phyloP scores from a whole-genome alignment of 2,113 vertebrate species.

The Apaloderma vittatum region DNA sequence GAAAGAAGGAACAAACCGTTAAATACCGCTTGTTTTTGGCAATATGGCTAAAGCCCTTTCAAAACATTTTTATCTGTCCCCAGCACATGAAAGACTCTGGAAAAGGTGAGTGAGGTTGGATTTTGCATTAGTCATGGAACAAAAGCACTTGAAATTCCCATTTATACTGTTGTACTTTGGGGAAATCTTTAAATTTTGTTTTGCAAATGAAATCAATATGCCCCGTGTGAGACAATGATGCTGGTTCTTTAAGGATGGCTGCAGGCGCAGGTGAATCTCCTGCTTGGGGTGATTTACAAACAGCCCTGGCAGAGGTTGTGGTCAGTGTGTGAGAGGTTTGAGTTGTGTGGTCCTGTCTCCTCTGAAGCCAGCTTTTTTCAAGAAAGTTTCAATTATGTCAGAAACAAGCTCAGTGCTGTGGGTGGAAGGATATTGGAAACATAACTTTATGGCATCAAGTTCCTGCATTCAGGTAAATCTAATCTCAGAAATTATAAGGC shows the following conservation, averaged over 20 bases:
- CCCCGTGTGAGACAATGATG: not conserved
- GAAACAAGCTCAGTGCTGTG: not conserved
- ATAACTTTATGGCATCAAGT: not conserved
- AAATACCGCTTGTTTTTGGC: not conserved
- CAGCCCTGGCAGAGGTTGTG: not conserved
- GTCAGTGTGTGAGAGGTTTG: not conserved
- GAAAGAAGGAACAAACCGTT: not conserved
- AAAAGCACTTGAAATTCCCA: not conserved
- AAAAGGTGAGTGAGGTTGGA: not conserved
- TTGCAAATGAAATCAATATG: not conserved
- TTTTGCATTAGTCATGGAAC: not conserved
- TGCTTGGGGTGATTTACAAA: not conserved
- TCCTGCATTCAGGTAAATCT: not conserved
- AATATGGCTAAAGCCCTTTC: not conserved
- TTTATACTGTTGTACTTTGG: not conserved
- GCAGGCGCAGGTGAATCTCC: not conserved
- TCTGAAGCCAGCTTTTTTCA: not conserved
- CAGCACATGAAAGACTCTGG: not conserved
- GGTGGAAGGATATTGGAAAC: not conserved
- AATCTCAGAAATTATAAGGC: not conserved
- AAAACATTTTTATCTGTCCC: not conserved
- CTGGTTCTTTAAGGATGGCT: not conserved
- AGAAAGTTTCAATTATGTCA: not conserved
- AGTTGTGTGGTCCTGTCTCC: not conserved
- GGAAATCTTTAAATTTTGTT: not conserved